Conservation (phyloP, 1,140 invertebrate species). For the Heliconius hermathena region DNA sequence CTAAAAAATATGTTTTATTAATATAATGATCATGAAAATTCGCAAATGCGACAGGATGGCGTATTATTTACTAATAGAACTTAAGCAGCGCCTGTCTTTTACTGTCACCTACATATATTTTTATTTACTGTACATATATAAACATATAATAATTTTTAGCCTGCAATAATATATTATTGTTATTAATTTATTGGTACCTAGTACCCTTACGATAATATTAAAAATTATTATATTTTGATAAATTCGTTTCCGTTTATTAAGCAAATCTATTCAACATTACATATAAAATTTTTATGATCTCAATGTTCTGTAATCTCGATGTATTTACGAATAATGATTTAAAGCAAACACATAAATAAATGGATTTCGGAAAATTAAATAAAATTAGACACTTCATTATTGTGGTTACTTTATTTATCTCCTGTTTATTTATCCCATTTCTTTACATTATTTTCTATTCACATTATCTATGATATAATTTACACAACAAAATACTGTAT, state of each 20-base stretch:
- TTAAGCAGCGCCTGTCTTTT: background rate
- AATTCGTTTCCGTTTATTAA: background rate
- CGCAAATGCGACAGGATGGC: no score
- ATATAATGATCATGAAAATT: no score
- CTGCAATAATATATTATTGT: background rate
- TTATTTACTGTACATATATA: background rate
- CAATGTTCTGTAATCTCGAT: constrained; percentile 24
- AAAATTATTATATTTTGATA: background rate
- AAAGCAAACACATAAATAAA: constrained; percentile 38
- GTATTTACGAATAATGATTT: background rate
- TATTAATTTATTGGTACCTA: background rate
- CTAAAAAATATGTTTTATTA: no score
- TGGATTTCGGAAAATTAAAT: constrained; percentile 34
- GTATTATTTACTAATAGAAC: background rate
- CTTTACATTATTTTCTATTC: no score
- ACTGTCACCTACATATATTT: background rate
- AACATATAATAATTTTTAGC: background rate
- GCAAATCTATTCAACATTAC: background rate
- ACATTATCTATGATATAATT: no score
- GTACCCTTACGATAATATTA: background rate
- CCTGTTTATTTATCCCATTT: background rate
- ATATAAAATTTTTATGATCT: constrained; percentile 12
- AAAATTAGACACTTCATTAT: constrained; percentile 27
- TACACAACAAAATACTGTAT: no score
- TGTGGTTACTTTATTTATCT: constrained; percentile 33